Base-by-base conservation (phyloP, 1,140 invertebrate species). In the Drosophila pachea region DNA sequence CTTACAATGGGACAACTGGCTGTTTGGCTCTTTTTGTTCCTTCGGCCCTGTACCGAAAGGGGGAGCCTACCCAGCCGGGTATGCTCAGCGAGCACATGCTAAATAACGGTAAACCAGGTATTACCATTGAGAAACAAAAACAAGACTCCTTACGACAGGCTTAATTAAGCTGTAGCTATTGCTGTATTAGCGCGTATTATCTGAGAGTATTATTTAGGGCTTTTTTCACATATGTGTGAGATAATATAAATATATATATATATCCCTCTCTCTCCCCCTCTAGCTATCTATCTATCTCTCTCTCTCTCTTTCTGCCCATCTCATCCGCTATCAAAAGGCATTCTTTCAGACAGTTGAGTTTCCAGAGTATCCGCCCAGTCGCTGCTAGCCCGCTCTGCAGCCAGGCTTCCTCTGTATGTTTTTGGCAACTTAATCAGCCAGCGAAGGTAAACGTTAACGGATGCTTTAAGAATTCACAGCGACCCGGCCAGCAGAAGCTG, bases 391-490 rank as follows among this genome's bases (percentile, higher is more conserved):
- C 5, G 16, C 22, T 32, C 2, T 1, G 33, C 12, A 22, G 38
- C 16, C 55, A 40, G 55, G 63, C 58, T 68, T 9, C 54, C 36
- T 72, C 72, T 68, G 64, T 72, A 63, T 62, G 69, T 84, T 84
- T 83, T 83, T 84, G 79, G 81, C 79, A 83, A 84, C 79, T 83
- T 83, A 83, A 83, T 83, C 79, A 83, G 81, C 81, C 68, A 68
- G 68, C 71, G 45, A 58, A 68, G 61, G 63, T 14, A 75, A 81
- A 73, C 42, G 50, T 52, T 76, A 58, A 77, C 79, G 79, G 79
- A 84, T 84, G 79, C 79, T 84, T 81, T 84, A 79, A 76, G 66
- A 83, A 84, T 84, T 72, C 73, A 71, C 78, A 76, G 22, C 1
- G 64, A 55, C 60, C 43, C 54, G 9, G 59, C 14, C 49, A 56